phyloP scores from a whole-genome alignment of 2,113 vertebrate genomes.

The Sturnus vulgaris region DNA sequence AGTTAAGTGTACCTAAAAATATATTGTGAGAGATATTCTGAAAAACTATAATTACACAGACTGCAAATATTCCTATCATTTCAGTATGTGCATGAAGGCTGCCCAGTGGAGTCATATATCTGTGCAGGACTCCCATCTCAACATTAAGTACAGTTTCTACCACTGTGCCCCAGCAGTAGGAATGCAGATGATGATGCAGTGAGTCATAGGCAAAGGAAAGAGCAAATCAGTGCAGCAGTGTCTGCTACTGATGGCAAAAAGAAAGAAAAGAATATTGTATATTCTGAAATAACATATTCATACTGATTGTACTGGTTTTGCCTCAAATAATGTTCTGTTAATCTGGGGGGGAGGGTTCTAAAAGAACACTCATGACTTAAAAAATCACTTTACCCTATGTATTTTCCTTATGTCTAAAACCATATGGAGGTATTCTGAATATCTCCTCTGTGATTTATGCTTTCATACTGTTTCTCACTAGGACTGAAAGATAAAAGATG shows the following conservation, averaged over 20 bases:
- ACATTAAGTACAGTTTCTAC: rapidly evolving
- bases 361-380: background rate
- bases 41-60: background rate
- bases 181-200: background rate
- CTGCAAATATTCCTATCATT: background rate
- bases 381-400: background rate
- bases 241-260: background rate
- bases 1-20: background rate
- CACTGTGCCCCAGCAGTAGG: background rate
- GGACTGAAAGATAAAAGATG: background rate
- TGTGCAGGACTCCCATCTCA: background rate
- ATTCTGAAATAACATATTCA: background rate
- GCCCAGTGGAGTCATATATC: background rate
- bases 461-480: background rate
- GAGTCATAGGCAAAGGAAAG: background rate
- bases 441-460: background rate
- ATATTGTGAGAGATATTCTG: background rate
- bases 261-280: background rate
- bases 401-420: background rate
- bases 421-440: background rate
- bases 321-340: background rate
- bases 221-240: background rate
- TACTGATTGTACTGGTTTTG: background rate
- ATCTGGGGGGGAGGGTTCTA: background rate
- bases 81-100: background rate